Evolutionary conservation across 2,797 vertebrate species (phyloP), one percentile per base, ranked within the genome.

Genomic region (Tympanoctomys barrerae): DNA sequence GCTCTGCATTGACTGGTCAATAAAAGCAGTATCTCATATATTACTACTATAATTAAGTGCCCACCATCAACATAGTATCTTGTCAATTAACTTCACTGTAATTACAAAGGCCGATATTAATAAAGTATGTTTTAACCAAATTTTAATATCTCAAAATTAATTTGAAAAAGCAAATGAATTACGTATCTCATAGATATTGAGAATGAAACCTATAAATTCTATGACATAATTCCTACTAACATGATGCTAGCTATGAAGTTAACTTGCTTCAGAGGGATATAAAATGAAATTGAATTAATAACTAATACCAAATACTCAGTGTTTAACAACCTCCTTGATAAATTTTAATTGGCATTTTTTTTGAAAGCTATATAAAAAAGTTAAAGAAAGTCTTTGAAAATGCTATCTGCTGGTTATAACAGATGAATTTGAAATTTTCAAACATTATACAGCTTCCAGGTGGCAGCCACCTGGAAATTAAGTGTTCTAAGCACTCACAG

Each of bases 391-490:
- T 21, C 75, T 96, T 90, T 96, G 79, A 87, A 97, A 95, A 96
- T 31, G 71, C 64, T 68, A 52, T 92, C 52, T 94, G 73, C 80
- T 90, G 61, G 64, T 94, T 94, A 97, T 0, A 87, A 73, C 62
- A 95, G 68, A 93, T 86, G 57, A 89, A 96, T 96, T 85, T 86
- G 78, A 96, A 96, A 94, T 86, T 95, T 97, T 97, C 91, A 96
- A 96, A 94, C 42, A 94, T 49, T 86, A 61, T 83, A 75, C 36
- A 89, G 80, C 91, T 96, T 97, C 96, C 95, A 97, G 97, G 95
- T 97, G 96, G 92, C 82, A 95, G 68, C 89, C 95, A 97, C 95
- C 95, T 97, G 97, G 95, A 97, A 97, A 95, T 87, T 92, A 93
- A 96, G 90, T 61, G 28, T 92, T 96, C 82, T 96, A 97, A 96